Evolutionary conservation across 2,113 vertebrate genomes (phyloP), one percentile per base, ranked within the genome.

Genomic region (Semicossyphus pulcher): DNA sequence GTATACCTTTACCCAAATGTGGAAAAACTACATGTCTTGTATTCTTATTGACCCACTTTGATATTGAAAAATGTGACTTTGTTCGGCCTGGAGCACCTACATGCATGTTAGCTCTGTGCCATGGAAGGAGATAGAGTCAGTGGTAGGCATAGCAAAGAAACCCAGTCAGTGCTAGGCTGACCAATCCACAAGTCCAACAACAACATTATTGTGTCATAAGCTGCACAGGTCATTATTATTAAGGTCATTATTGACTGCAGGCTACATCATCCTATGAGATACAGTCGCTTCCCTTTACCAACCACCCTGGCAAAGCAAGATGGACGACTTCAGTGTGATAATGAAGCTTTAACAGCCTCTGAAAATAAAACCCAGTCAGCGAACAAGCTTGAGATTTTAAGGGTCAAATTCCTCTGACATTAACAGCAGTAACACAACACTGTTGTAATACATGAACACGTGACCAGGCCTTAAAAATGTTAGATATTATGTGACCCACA

Each of bases 221-320:
- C 67, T 39, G 32, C 25, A 29, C 5, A 41, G 16, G 7, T 44
- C 8, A 16, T 54, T 54, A 54, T 42, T 60, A 60, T 21, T 25
- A 32, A 41, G 34, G 32, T 28, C 8, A 25, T 51, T 54, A 31
- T 23, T 23, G 36, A 42, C 37, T 44, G 26, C 29, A 3, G 65
- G 15, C 8, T 7, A 26, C 15, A 28, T 28, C 32, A 51, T 49
- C 20, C 15, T 34, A 11, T 36, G 7, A 28, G 37, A 45, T 34
- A 56, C 49, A 54, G 14, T 26, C 18, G 59, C 59, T 63, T 64
- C 23, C 49, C 53, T 44, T 28, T 44, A 29, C 29, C 59, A 54
- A 36, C 48, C 47, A 14, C 20, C 15, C 37, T 44, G 28, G 6
- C 39, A 32, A 47, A 26, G 39, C 29, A 29, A n/a, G n/a, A 49